phyloP scores from a whole-genome alignment of 2,797 vertebrate genomes.

The Simalia tracyae region DNA sequence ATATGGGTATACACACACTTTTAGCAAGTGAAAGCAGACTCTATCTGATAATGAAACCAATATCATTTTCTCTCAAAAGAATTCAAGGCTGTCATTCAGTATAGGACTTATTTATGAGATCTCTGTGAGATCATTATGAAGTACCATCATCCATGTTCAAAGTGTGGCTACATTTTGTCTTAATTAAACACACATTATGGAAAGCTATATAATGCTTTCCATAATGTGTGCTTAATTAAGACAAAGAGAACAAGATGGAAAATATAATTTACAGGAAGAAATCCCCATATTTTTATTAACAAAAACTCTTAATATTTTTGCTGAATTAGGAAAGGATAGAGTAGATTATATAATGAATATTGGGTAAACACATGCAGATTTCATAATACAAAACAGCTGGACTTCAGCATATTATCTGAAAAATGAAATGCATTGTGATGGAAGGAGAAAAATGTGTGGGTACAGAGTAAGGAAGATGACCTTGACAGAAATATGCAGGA shows the following conservation, averaged over 20 bases:
- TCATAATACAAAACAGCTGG: slow-evolving; percentile 9
- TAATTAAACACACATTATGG: no score
- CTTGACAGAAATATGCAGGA: not conserved
- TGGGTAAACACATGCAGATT: not conserved
- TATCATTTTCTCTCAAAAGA: not conserved
- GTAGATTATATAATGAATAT: not conserved
- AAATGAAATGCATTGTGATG: not conserved
- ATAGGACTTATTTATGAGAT: not conserved
- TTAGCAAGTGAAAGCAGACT: not conserved
- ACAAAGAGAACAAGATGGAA: not conserved
- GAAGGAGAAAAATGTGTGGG: not conserved
- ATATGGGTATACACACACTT: not conserved
- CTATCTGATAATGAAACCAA: not conserved
- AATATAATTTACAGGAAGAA: slow-evolving; percentile 17
- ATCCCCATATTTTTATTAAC: not conserved
- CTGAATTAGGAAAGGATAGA: not conserved
- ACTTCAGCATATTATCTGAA: not conserved
- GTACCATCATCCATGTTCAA: slow-evolving; percentile 5
- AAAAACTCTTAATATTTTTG: slow-evolving; percentile 1
- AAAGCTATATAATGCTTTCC: not conserved
- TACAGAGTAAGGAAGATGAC: not conserved
- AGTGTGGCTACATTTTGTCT: not conserved
- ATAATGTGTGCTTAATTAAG: slow-evolving; percentile 5
- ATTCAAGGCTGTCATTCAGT: not conserved
- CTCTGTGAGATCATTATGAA: not conserved